Base-by-base conservation (phyloP, 1,140 invertebrate species). In the Brachionus rotundiformis region DNA sequence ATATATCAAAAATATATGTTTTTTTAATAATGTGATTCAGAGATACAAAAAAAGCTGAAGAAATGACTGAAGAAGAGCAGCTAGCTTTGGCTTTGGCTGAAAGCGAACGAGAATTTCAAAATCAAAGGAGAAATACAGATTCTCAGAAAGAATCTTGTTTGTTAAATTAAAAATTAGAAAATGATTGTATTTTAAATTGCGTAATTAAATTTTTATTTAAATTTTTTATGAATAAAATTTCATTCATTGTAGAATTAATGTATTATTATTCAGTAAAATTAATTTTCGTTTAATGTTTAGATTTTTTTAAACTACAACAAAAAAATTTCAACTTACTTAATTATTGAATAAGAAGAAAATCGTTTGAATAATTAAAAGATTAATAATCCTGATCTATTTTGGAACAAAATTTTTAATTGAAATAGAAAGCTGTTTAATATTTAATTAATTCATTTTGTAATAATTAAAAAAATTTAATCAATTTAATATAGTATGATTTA, bases 81-180 rank as follows among this genome's bases (percentile, higher is more conserved):
- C 11, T 73, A 44, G 68, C 68, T 44, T 25, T 44, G 19, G 68
- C 68, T 44, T 73, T 73, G 27, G 68, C 68, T 5, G 68, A 73
- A 73, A 73, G 68, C 6, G 68, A 73, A 11, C 36, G 39, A 13
- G 36, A 73, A 73, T 73, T 44, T 16, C 25, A 73, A 23, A 47
- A 73, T 29, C 68, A 41, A 44, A 27, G 19, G 6, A 73, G 25
- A 10, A 73, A 23, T 73, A 25, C 25, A 25, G 65, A 71, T 39
- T 27, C 16, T 39, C 29, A 73, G 10, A 73, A 73, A 27, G 68
- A 44, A 41, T 41, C 68, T 25, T 73, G 68, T 44, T 23, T 36
- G n/a, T n/a, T 68, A 36, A 68, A 39, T 68, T 68, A 36, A 73
- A 13, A 44, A 36, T 16, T 16, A 16, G 39, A 41, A 23, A 36